phyloP scores from a whole-genome alignment of 2,797 vertebrate species.

The Microcaecilia unicolor region DNA sequence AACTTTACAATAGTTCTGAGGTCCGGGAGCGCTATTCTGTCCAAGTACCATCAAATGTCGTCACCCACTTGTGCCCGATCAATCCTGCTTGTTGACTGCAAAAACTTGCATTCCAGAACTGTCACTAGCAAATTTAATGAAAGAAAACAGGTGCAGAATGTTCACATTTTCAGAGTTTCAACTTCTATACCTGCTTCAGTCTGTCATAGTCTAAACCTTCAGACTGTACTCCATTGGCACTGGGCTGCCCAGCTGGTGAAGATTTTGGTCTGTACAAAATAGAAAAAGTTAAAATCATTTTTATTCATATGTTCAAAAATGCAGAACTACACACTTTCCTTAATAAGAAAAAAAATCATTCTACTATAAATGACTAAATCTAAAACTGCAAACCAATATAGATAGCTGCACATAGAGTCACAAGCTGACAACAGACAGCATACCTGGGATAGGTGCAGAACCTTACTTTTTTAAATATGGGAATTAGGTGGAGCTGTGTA shows the following conservation, averaged over 20 bases:
- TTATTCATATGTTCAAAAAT: no score
- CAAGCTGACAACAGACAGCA: no score
- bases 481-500: no score
- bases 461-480: no score
- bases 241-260: slow-evolving; percentile 78
- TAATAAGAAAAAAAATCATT: not conserved
- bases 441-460: no score
- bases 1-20: no score
- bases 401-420: no score
- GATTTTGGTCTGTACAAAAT: slow-evolving; percentile 79
- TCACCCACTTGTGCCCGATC: no score
- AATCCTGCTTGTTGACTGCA: no score
- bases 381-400: slow-evolving; percentile 40
- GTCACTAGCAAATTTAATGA: not conserved
- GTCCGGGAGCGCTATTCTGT: no score
- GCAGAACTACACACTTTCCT: not conserved
- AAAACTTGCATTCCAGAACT: no score
- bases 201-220: slow-evolving; percentile 92
- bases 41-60: no score
- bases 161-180: not conserved
- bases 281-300: not conserved
- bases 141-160: not conserved
- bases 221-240: slow-evolving; percentile 90
- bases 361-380: slow-evolving; percentile 7
- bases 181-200: slow-evolving; percentile 82